Base-by-base conservation (phyloP, 2,888 invertebrate genomes). In the Drosophila putrida region DNA sequence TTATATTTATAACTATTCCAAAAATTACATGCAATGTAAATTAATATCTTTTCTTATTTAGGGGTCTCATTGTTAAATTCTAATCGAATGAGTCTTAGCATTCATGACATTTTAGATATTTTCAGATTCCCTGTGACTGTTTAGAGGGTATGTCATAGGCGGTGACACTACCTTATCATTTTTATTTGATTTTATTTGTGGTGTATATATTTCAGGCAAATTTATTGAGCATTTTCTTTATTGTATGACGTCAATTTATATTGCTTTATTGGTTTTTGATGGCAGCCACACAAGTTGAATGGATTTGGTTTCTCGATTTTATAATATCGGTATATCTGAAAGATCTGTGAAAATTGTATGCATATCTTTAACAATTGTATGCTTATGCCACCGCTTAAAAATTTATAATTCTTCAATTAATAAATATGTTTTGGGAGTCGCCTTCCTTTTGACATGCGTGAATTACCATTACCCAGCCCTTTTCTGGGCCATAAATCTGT, bases 401-500 rank as follows among this genome's bases (percentile, higher is more conserved):
- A 59, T 50, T 76, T 85, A 85, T 85, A 88, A 87, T 85, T 89
- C 78, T 53, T 71, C 83, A 86, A 89, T 86, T 86, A 89, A 86
- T 86, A 80, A 83, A 80, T 60, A 68, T 88, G 86, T 35, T 57
- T 41, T 25, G 36, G 8, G 78, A 55, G 54, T 49, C 64, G 67
- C 78, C 62, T 55, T 46, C 57, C 73, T 61, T 58, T 71, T 58
- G 65, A 71, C 61, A 53, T 64, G 62, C 41, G 68, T 61, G 50
- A 33, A 50, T 43, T 15, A 64, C 80, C 84, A 50, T 43, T 15
- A 64, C 80, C 84, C 59, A 79, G 76, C 89, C 82, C 85, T 83
- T 82, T 75, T 78, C 71, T 62, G 73, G 72, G 71, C 66, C 75
- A 88, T 88, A 88, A 88, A 88, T 88, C 78, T 79, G 64, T 78